phyloP scores from a whole-genome alignment of 1,140 invertebrate species.

The Leptinotarsa defecta region DNA sequence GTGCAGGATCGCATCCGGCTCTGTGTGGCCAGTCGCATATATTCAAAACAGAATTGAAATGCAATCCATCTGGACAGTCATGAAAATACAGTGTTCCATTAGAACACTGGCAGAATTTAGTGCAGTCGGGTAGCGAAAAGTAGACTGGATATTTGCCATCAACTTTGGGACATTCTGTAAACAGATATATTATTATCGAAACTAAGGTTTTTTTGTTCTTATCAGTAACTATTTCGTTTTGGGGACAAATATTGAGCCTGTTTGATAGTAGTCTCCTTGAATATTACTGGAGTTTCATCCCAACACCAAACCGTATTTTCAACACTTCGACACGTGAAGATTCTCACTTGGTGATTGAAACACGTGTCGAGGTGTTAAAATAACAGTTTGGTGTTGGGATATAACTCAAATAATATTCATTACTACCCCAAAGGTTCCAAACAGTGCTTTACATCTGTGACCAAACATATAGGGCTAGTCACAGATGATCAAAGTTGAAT shows the following conservation, averaged over 20 bases:
- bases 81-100: constrained; percentile 55
- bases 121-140: constrained; percentile 59
- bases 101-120: constrained; percentile 63
- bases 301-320: too few relatives aligned
- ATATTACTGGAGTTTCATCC: too few relatives aligned
- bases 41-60: constrained; percentile 52
- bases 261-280: too few relatives aligned
- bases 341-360: too few relatives aligned
- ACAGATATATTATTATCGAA: not conserved
- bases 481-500: constrained; percentile 58
- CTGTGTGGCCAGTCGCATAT: constrained; percentile 53
- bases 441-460: not conserved
- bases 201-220: not conserved
- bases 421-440: too few relatives aligned
- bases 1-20: constrained; percentile 44
- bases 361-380: too few relatives aligned
- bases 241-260: not conserved
- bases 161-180: constrained; percentile 20
- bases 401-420: too few relatives aligned
- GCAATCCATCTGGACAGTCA: constrained; percentile 49
- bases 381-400: too few relatives aligned
- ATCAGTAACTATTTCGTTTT: not conserved
- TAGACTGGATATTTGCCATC: constrained; percentile 52
- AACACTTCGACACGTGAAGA: not conserved
- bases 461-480: constrained; percentile 56